phyloP scores from a whole-genome alignment of 2,113 vertebrate species.

The Callaeas wilsoni region DNA sequence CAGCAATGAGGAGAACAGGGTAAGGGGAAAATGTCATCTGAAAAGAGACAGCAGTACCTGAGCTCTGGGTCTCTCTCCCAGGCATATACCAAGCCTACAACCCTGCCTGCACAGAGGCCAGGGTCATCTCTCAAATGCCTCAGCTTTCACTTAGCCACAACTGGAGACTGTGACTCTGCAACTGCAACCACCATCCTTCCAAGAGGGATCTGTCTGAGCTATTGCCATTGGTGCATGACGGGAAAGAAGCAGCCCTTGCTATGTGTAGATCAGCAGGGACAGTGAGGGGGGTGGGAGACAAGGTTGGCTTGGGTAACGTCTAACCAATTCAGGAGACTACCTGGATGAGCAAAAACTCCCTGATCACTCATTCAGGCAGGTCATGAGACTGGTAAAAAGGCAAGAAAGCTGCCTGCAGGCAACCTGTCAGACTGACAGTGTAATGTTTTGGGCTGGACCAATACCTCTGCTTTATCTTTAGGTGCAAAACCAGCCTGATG shows the following conservation, averaged over 20 bases:
- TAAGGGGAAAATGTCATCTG: background rate
- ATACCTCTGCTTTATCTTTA: background rate
- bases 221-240: accelerated
- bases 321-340: background rate
- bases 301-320: background rate
- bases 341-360: background rate
- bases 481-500: background rate
- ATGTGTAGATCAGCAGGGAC: background rate
- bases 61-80: background rate
- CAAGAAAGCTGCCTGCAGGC: background rate
- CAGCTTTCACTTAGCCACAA: accelerated
- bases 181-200: accelerated
- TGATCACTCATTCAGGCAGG: background rate
- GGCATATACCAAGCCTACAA: background rate
- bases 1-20: accelerated
- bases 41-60: accelerated
- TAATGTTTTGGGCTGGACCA: background rate
- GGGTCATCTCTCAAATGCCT: background rate
- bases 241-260: background rate
- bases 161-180: background rate
- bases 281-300: background rate
- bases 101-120: too few relatives aligned
- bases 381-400: background rate
- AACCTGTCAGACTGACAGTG: background rate
- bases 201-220: background rate